Evolutionary conservation across 64 coral and sea anemone species (phyloP).

Genomic region (Dendrophyllia cribrosa): DNA sequence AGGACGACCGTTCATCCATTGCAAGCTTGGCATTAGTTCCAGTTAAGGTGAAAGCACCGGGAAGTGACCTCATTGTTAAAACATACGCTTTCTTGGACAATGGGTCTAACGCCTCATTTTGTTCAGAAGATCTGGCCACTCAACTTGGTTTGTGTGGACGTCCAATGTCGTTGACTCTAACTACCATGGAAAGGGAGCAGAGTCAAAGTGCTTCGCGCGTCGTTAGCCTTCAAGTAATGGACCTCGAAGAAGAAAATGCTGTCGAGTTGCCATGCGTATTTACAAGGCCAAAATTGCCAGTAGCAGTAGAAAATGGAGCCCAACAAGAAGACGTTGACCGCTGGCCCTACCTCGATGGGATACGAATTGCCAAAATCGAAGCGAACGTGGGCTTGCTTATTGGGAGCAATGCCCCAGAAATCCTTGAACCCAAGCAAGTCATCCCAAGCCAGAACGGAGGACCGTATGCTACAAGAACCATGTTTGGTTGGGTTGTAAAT

Average conservation of each 20-base stretch:
- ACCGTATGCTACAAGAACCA: neutral
- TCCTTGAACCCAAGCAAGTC: neutral
- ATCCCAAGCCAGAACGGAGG: neutral
- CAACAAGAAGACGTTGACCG: neutral
- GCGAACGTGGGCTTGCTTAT: neutral
- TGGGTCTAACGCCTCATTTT: neutral
- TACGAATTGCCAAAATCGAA: neutral
- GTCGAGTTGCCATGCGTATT: neutral
- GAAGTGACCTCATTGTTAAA: neutral
- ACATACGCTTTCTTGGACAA: neutral
- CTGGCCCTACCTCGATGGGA: neutral
- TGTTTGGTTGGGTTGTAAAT: slow-evolving; percentile 21
- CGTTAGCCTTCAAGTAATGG: neutral
- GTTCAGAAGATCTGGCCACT: neutral
- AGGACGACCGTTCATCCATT: neutral
- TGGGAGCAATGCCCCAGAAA: slow-evolving; percentile 5
- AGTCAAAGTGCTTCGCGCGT: neutral
- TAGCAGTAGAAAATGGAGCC: neutral
- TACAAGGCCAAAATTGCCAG: neutral
- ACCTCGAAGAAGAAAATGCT: neutral
- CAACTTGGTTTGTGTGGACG: neutral
- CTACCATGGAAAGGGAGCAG: neutral
- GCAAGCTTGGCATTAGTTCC: slow-evolving; percentile 18
- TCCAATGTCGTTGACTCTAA: neutral
- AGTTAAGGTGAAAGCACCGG: neutral